Evolutionary conservation across 2,113 vertebrate genomes (phyloP).

Genomic region (Mus musculus): DNA sequence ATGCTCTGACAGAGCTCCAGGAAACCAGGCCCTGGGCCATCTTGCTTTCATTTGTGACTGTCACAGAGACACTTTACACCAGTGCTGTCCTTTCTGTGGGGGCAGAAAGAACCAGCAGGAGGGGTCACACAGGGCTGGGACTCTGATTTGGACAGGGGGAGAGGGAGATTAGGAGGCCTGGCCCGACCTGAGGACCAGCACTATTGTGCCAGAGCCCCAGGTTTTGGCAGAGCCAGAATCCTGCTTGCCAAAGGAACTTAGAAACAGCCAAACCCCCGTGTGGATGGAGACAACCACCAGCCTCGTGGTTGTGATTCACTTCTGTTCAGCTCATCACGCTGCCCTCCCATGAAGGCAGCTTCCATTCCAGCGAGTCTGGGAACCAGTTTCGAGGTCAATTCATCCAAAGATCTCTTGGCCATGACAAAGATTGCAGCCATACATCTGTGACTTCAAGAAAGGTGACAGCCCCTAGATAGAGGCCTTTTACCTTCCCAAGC

Average conservation of each 20-base stretch:
- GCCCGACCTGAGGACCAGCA: slow-evolving; percentile 54
- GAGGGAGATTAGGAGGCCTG: slow-evolving; percentile 27
- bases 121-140: neutral
- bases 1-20: slow-evolving; percentile 10
- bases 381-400: neutral
- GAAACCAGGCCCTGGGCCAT: neutral
- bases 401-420: neutral
- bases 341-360: slow-evolving; percentile 32
- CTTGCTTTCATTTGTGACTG: neutral
- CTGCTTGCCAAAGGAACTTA: slow-evolving; percentile 67
- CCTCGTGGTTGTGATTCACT: slow-evolving; percentile 80
- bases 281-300: slow-evolving; percentile 59
- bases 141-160: slow-evolving; percentile 39
- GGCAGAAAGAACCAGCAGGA: slow-evolving; percentile 20
- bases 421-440: neutral
- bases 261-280: slow-evolving; percentile 68
- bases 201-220: slow-evolving; percentile 58
- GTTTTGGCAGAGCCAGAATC: slow-evolving; percentile 46
- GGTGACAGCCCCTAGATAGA: neutral
- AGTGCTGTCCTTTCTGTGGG: neutral
- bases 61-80: neutral
- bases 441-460: neutral
- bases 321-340: slow-evolving; percentile 44
- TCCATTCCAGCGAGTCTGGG: slow-evolving; percentile 6
- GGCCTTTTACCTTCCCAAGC: neutral